Percentiles rank a stretch among this genome's conserved stretches.
Conservation (phyloP, 2,888 invertebrate genomes). For the Sarcophaga carnaria region DNA sequence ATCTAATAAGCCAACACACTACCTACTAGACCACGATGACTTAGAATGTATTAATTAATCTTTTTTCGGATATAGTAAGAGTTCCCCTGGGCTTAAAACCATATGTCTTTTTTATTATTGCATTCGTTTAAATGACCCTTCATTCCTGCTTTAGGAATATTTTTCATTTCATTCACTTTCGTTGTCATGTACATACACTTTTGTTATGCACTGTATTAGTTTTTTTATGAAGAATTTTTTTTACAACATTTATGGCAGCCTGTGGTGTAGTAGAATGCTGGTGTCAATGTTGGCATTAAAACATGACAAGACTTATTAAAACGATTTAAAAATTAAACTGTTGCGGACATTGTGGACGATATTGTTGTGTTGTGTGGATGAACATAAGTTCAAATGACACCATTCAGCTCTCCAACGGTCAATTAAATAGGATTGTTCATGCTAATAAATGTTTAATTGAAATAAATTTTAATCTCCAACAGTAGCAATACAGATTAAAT, state of each 20-base stretch:
- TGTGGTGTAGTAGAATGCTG: constrained; percentile 17
- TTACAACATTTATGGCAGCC: not conserved
- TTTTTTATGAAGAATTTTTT: not conserved
- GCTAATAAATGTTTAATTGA: constrained; percentile 54
- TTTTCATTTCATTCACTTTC: not conserved
- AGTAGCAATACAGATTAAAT: constrained; percentile 43
- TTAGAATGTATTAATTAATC: too few species aligned
- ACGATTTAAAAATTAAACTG: constrained; percentile 40
- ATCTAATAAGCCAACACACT: too few species aligned
- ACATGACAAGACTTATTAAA: constrained; percentile 51
- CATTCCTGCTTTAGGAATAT: not conserved
- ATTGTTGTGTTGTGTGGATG: not conserved
- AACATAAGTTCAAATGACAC: constrained; percentile 53
- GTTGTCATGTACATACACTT: not conserved
- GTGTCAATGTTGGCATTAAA: constrained; percentile 19
- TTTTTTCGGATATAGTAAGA: too few species aligned
- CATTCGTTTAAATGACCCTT: not conserved
- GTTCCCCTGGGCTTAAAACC: too few species aligned
- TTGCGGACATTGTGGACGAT: not conserved
- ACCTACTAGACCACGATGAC: too few species aligned
- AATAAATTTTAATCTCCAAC: constrained; percentile 57
- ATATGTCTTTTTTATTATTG: too few species aligned
- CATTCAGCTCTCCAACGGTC: constrained; percentile 13
- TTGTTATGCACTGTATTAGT: constrained; percentile 28
- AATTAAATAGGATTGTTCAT: constrained; percentile 23